phyloP scores from a whole-genome alignment of 2,797 vertebrate species.

The Phalanger gymnotis region DNA sequence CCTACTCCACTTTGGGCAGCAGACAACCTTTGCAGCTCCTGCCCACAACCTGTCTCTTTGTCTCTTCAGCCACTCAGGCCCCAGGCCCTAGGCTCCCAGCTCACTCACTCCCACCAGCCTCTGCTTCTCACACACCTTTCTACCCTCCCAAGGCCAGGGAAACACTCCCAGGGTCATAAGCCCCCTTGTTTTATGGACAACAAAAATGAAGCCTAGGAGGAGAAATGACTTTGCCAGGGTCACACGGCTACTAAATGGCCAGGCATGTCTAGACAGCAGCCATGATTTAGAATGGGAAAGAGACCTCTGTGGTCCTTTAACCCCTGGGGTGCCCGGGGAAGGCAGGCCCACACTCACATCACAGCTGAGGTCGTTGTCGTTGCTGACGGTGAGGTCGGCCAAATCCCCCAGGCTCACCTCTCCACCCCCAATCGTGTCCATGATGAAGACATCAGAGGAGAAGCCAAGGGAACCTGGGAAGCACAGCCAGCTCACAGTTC shows the following conservation, averaged over 20 bases:
- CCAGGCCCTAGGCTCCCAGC: no score
- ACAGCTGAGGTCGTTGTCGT: conserved; percentile 93
- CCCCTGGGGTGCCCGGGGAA: neutral
- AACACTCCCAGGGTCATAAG: no score
- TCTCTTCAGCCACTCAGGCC: no score
- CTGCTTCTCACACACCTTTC: neutral
- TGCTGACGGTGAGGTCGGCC: conserved; percentile 94
- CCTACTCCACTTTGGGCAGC: neutral
- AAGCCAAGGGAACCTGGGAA: conserved; percentile 90
- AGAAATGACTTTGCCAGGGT: neutral
- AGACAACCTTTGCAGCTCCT: no score
- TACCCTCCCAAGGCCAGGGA: neutral
- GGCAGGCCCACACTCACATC: conserved; percentile 87
- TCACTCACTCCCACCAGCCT: no score
- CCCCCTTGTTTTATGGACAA: neutral
- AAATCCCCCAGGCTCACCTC: conserved; percentile 95
- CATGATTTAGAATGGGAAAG: neutral
- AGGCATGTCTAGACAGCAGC: no score
- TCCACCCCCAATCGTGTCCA: conserved; percentile 92
- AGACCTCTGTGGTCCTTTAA: no score
- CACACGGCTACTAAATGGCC: neutral
- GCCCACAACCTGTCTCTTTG: no score
- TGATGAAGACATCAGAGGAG: conserved; percentile 93
- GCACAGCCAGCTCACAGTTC: conserved; percentile 52
- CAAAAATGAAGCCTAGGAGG: neutral